Conservation (phyloP, 2,888 invertebrate genomes). For the Noctua janthina region DNA sequence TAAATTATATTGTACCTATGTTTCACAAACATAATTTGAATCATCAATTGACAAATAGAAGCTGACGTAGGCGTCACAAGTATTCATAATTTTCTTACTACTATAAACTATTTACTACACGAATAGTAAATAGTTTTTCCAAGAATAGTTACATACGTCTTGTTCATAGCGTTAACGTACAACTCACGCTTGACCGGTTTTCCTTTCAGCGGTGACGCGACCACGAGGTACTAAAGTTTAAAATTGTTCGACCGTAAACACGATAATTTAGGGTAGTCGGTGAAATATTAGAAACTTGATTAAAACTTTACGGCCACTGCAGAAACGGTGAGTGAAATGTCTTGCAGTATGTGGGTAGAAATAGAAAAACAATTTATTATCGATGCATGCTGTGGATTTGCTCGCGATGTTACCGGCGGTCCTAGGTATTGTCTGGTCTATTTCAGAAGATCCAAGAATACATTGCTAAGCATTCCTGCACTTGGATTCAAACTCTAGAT, state of each 20-base stretch:
- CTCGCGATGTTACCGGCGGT: not conserved
- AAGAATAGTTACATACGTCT: slow-evolving; percentile 17
- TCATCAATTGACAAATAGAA: slow-evolving; percentile 4
- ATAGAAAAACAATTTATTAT: not conserved
- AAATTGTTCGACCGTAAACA: slow-evolving; percentile 39
- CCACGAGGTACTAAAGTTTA: slow-evolving; percentile 28
- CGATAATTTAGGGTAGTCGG: slow-evolving; percentile 29
- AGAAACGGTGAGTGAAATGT: not conserved
- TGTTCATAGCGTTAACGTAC: slow-evolving; percentile 11
- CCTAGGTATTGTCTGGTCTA: not conserved
- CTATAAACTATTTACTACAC: slow-evolving; percentile 29
- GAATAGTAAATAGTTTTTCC: slow-evolving; percentile 49
- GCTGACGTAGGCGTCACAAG: slow-evolving; percentile 6
- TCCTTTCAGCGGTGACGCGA: slow-evolving; percentile 35
- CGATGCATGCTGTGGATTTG: not conserved
- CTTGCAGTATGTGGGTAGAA: not conserved
- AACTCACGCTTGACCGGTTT: slow-evolving; percentile 46
- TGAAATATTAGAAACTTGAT: slow-evolving; percentile 22
- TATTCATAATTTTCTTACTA: slow-evolving; percentile 20
- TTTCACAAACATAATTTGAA: too few relatives aligned
- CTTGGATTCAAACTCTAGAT: not conserved
- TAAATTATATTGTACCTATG: too few relatives aligned
- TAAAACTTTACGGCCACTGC: slow-evolving; percentile 1
- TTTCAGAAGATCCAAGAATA: not conserved
- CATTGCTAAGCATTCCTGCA: not conserved